Base-by-base conservation (phyloP, 2,888 invertebrate genomes). In the Globia sparganii region DNA sequence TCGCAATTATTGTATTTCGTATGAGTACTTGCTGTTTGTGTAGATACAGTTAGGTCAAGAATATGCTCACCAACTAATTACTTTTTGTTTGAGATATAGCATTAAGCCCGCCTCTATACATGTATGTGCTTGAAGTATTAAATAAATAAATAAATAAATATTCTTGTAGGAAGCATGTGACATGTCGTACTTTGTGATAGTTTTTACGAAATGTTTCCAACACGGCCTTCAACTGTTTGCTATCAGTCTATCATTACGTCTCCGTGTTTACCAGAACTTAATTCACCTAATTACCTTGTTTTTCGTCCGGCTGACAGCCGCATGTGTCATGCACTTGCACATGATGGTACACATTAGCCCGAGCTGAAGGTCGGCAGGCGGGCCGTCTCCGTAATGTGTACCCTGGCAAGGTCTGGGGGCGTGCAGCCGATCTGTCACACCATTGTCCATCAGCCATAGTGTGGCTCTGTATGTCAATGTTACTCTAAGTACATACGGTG, bases 331-430 rank as follows among this genome's bases (percentile, higher is more conserved):
- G 75, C 73, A 83, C 53, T 77, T 81, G 83, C 77, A 79, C 84
- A 82, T 72, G 74, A 73, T 76, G 61, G 46, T 75, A 77, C 49
- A 74, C 77, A 86, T 88, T 87, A 75, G 46, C 25, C 21, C 28
- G 43, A n/a, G 34, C 49, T 31, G 81, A 88, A 87, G 87, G 87
- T 69, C 78, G 53, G 70, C 62, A 49, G 87, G 83, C 76, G 77
- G 81, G 61, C 62, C 61, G 40, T 9, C 53, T 73, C 68, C 53
- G 68, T 79, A 78, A 81, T 80, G 64, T 62, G 65, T 71, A 61
- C 64, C 62, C 72, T 72, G 66, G 77, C 78, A 82, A 81, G 87
- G 87, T 65, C 80, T 72, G 56, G 77, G 77, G 87, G 89, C 88
- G 89, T 62, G 76, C 72, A 58, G 49, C 64, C 25, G 46, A 77